A percentile compares a stretch with the other conserved stretches of the same genome.
Conservation (phyloP, 2,888 invertebrate species). For the Platycnemis pennipes region DNA sequence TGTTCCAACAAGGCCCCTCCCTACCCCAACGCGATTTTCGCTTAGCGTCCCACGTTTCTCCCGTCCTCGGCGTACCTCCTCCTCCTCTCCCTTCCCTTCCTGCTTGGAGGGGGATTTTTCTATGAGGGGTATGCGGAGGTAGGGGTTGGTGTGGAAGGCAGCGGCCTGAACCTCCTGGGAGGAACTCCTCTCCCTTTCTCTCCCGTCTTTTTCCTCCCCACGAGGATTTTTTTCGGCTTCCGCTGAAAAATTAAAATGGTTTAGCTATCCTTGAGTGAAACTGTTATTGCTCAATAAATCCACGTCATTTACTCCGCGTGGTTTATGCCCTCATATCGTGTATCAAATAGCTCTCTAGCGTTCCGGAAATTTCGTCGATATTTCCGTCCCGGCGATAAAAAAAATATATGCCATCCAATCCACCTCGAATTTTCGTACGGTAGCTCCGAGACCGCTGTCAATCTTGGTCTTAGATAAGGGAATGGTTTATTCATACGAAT, state of each 20-base stretch:
- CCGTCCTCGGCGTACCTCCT: background rate
- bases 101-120: no score
- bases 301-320: background rate
- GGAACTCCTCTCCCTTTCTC: background rate
- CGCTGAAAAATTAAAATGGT: background rate
- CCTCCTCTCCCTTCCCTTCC: background rate
- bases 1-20: background rate
- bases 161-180: background rate
- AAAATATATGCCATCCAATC: no score
- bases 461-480: background rate
- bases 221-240: background rate
- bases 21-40: background rate
- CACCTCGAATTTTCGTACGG: background rate
- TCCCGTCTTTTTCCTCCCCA: background rate
- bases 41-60: background rate
- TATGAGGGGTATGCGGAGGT: no score
- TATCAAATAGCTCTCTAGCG: background rate
- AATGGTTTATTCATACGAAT: background rate
- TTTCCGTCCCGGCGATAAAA: background rate
- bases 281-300: constrained; percentile 18
- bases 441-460: background rate
- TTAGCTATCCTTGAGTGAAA: background rate
- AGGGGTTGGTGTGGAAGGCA: no score
- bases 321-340: background rate
- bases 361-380: background rate